Conservation (phyloP, 2,797 vertebrate species). For the Microchirus variegatus region DNA sequence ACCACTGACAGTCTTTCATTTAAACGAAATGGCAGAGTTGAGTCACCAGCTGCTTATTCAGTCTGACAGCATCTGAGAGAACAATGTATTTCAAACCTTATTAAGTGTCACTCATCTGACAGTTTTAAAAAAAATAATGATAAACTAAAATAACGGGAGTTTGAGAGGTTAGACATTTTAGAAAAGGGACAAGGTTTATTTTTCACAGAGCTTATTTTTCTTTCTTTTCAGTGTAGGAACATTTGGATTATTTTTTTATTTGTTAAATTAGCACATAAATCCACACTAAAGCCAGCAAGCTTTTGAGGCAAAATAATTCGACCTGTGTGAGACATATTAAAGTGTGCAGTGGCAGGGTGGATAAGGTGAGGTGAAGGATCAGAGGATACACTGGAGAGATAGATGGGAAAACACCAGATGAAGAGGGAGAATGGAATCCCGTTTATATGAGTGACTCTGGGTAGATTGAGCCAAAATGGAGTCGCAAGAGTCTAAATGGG, state of each 20-base stretch:
- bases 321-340: slow-evolving; percentile 21
- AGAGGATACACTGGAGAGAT: slow-evolving; percentile 43
- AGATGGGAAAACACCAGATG: slow-evolving; percentile 43
- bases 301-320: slow-evolving; percentile 48
- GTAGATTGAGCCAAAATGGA: slow-evolving; percentile 24
- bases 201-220: neutral
- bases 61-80: slow-evolving; percentile 20
- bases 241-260: slow-evolving; percentile 26
- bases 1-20: slow-evolving; percentile 29
- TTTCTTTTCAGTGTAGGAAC: slow-evolving; percentile 4
- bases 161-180: slow-evolving; percentile 1
- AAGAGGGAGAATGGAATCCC: slow-evolving; percentile 43
- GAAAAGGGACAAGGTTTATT: no score
- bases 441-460: slow-evolving; percentile 43
- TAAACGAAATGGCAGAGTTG: slow-evolving; percentile 35
- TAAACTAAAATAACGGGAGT: slow-evolving; percentile 14
- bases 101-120: slow-evolving; percentile 10
- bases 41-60: slow-evolving; percentile 32
- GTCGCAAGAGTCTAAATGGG: slow-evolving; percentile 32
- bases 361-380: slow-evolving; percentile 47
- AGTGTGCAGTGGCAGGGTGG: slow-evolving; percentile 16
- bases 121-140: slow-evolving; percentile 7
- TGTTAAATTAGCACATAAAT: slow-evolving; percentile 35
- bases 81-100: slow-evolving; percentile 12
- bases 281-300: slow-evolving; percentile 34